Evolutionary conservation across 1,140 invertebrate genomes (phyloP).

Genomic region (Drosophila teissieri): DNA sequence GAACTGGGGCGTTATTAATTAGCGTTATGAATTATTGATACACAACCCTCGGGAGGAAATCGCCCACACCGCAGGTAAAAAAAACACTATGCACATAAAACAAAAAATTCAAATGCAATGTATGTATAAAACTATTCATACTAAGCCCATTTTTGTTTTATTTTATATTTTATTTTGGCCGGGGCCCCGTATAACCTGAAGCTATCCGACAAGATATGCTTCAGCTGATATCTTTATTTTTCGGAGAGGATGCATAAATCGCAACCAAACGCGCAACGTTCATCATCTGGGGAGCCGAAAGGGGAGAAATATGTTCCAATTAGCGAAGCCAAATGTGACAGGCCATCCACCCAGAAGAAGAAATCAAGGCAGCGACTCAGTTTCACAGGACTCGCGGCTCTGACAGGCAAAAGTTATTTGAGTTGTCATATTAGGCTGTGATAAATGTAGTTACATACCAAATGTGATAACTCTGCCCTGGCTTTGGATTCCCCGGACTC

Average conservation of each 20-base stretch:
- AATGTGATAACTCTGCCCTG: constrained; percentile 75
- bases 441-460: constrained; percentile 83
- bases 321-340: constrained; percentile 75
- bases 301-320: constrained; percentile 79
- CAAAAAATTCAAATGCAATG: too few relatives aligned
- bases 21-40: constrained; percentile 83
- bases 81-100: too few relatives aligned
- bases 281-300: constrained; percentile 15
- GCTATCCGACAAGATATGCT: constrained; percentile 12
- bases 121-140: too few relatives aligned
- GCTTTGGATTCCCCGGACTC: neutral
- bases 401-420: constrained; percentile 74
- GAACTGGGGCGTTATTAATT: constrained; percentile 82
- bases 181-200: neutral
- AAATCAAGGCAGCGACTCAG: neutral
- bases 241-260: constrained; percentile 73
- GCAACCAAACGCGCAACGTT: constrained; percentile 46
- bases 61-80: constrained; percentile 19
- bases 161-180: too few relatives aligned
- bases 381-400: constrained; percentile 3
- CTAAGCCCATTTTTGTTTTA: too few relatives aligned
- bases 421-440: constrained; percentile 83
- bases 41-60: constrained; percentile 25
- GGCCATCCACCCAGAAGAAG: constrained; percentile 18
- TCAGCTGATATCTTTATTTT: constrained; percentile 70